phyloP scores from a whole-genome alignment of 2,113 vertebrate species.

The Toxotes chatareus region DNA sequence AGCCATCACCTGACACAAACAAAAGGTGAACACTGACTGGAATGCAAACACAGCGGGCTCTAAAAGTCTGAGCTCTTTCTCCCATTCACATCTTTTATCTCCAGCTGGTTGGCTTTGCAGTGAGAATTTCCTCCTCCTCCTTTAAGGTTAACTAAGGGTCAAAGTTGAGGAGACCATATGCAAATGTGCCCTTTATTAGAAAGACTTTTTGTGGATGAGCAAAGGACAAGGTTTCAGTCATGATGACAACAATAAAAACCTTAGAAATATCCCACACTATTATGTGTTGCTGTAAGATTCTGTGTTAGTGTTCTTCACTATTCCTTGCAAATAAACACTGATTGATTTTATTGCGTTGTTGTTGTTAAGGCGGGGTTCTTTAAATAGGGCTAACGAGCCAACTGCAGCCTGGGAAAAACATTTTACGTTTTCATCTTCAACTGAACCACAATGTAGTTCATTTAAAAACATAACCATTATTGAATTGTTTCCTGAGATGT shows the following conservation, averaged over 20 bases:
- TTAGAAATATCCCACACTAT: no score
- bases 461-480: not conserved
- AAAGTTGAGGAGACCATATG: not conserved
- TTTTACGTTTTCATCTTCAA: not conserved
- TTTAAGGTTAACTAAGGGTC: not conserved
- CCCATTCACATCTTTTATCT: not conserved
- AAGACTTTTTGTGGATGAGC: not conserved
- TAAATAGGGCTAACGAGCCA: no score
- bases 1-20: not conserved
- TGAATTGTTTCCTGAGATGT: not conserved
- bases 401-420: not conserved
- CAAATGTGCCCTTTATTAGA: not conserved
- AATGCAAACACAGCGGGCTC: slow-evolving; percentile 5
- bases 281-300: no score
- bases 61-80: no score
- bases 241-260: no score
- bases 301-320: no score
- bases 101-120: not conserved
- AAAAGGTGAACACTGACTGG: slow-evolving; percentile 11
- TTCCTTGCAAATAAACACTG: no score
- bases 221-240: not conserved
- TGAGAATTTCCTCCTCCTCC: not conserved
- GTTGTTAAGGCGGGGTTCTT: not conserved
- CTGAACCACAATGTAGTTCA: not conserved
- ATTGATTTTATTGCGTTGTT: not conserved